A percentile compares a stretch with the other conserved stretches of the same genome.
Conservation (phyloP, 2,113 vertebrate species). For the Podilymbus podiceps region DNA sequence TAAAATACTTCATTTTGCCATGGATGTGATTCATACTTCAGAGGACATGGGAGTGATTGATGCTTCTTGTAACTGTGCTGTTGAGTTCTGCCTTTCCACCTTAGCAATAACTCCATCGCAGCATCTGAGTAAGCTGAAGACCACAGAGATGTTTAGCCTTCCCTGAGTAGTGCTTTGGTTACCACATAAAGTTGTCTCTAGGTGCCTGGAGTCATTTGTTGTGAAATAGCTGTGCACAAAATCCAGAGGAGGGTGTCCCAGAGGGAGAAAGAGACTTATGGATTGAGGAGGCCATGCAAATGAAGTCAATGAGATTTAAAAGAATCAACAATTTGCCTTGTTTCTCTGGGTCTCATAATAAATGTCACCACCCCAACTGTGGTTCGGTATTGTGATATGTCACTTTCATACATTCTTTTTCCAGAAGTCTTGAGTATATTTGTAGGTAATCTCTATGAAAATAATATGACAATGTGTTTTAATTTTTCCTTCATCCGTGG, state of each 20-base stretch:
- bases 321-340: not conserved
- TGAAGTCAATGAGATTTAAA: not conserved
- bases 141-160: not conserved
- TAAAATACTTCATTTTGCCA: not conserved
- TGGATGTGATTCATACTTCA: not conserved
- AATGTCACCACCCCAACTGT: not conserved
- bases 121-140: not conserved
- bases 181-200: not conserved
- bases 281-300: not conserved
- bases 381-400: not conserved
- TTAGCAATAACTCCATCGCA: not conserved
- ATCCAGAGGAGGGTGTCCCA: not conserved
- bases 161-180: not conserved
- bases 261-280: not conserved
- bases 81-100: not conserved
- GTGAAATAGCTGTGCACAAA: not conserved
- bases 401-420: not conserved
- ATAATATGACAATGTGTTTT: not conserved
- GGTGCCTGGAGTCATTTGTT: not conserved
- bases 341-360: not conserved
- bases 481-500: not conserved
- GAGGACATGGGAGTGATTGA: not conserved
- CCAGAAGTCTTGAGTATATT: not conserved
- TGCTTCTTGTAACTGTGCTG: not conserved
- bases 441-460: not conserved